A percentile compares a stretch with the other conserved stretches of the same genome.
phyloP scores from a whole-genome alignment of 2,888 invertebrate species.

The Cancer borealis region DNA sequence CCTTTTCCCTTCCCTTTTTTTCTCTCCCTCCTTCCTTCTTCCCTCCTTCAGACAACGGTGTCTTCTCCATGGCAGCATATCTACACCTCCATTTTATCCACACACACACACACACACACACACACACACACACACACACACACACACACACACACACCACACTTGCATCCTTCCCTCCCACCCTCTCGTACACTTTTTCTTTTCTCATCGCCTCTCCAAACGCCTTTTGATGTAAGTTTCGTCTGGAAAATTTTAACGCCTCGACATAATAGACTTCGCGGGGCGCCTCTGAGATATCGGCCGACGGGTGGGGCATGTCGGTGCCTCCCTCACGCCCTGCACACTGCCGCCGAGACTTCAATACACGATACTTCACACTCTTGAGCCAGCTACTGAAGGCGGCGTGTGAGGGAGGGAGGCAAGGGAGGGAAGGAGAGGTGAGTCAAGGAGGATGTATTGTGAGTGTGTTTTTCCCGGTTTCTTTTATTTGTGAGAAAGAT shows the following conservation, averaged over 20 bases:
- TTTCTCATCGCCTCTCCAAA: neutral
- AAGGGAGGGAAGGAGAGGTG: neutral
- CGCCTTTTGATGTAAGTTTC: neutral
- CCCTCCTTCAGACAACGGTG: no score
- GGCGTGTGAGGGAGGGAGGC: neutral
- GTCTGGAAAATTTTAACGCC: conserved; percentile 6
- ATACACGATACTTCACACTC: conserved; percentile 6
- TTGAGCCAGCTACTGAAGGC: conserved; percentile 4
- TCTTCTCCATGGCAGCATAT: neutral
- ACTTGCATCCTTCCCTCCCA: no score
- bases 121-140: conserved; percentile 21
- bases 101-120: neutral
- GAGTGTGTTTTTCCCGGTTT: no score
- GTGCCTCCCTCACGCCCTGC: neutral
- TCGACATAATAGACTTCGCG: neutral
- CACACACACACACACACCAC: conserved; percentile 27
- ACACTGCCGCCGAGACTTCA: neutral
- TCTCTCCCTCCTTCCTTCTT: no score
- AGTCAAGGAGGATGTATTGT: no score
- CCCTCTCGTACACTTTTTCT: neutral
- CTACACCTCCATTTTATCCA: neutral
- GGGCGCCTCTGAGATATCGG: conserved; percentile 1
- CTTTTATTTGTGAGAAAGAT: no score
- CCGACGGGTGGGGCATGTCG: neutral
- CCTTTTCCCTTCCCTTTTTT: no score